These are phyloP conservation scores for Eriosoma lanigerum DNA, from an alignment of 1,140 invertebrate genomes.

Conservation along the genomic window DNA sequence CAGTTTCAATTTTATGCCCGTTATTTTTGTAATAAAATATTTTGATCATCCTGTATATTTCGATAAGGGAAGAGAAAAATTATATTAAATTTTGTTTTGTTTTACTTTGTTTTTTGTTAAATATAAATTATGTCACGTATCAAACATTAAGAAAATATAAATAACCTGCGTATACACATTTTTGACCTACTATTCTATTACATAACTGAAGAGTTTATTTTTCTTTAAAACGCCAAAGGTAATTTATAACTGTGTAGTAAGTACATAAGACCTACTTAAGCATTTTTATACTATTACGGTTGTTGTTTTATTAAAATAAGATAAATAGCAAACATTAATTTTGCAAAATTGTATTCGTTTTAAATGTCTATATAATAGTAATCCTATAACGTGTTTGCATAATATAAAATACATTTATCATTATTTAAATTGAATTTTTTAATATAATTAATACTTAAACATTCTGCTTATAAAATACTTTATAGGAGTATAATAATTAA, in stretches of 20 bases:
- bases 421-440: too few species aligned
- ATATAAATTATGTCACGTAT: neutral
- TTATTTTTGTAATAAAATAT: too few species aligned
- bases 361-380: too few species aligned
- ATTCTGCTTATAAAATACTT: too few species aligned
- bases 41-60: too few species aligned
- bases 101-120: neutral
- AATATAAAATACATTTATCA: too few species aligned
- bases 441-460: too few species aligned
- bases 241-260: conserved; percentile 6
- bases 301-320: neutral
- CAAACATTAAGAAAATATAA: neutral
- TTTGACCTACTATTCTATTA: neutral
- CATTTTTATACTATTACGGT: neutral
- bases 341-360: neutral
- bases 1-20: too few species aligned
- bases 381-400: too few species aligned
- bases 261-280: neutral
- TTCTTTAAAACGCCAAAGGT: conserved; percentile 2
- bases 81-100: too few species aligned
- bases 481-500: too few species aligned
- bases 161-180: neutral
- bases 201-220: neutral
- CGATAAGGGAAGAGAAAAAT: too few species aligned
- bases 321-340: neutral